These are phyloP conservation scores for Drosophila arawakana DNA, from an alignment of 1,140 invertebrate species.

Conservation along the genomic window DNA sequence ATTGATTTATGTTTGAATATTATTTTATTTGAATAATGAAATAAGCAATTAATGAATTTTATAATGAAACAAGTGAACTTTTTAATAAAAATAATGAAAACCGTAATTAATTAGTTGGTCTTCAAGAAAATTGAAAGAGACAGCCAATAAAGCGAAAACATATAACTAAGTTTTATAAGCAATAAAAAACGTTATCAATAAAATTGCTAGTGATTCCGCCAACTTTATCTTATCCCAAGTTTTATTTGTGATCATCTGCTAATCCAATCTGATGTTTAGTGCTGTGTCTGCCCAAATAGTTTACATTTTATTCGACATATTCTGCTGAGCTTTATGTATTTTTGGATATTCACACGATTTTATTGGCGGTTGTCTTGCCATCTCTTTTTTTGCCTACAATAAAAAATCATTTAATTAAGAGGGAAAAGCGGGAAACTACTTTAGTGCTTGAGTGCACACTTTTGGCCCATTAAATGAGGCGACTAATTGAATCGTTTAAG, in stretches of 20 bases:
- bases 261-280: neutral
- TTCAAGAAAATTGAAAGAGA: too few species aligned
- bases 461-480: constrained; percentile 49
- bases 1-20: too few species aligned
- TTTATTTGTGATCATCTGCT: too few species aligned
- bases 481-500: constrained; percentile 67
- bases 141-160: neutral
- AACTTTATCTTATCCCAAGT: too few species aligned
- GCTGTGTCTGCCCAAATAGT: neutral
- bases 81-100: too few species aligned
- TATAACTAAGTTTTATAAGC: neutral
- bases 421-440: constrained; percentile 15
- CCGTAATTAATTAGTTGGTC: too few species aligned
- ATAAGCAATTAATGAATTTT: too few species aligned
- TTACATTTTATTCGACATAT: neutral
- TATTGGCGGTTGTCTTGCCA: neutral
- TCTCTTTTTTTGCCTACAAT: constrained; percentile 1
- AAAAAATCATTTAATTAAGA: constrained; percentile 55
- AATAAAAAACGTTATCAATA: neutral
- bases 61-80: too few species aligned
- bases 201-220: neutral
- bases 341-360: constrained; percentile 9
- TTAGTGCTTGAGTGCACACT: constrained; percentile 22
- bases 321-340: neutral
- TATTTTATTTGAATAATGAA: too few species aligned